Evolutionary conservation across 1,140 invertebrate genomes (phyloP), one percentile per base, ranked within the genome.

Genomic region (Drosophila guanche): DNA sequence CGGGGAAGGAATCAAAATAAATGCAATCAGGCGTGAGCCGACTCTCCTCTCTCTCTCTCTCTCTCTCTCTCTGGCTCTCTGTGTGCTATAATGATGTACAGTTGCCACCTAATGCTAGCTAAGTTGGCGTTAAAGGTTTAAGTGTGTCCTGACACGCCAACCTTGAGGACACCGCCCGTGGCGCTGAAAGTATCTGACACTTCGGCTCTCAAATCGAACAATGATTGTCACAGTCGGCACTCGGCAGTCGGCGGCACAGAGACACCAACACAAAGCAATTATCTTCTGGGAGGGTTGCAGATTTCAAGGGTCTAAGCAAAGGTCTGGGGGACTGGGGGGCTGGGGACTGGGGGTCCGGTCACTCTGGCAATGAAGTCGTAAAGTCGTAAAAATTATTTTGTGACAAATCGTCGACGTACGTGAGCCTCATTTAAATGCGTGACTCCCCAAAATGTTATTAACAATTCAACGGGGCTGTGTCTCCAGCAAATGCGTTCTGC

Each of bases 361-460:
- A 88, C 70, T 83, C 16, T 10, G 70, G 48, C 74, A 71, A 78
- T 88, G 75, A 73, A 88, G 84, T 89, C 84, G 85, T 90, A 83
- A 90, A 90, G 89, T 90, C 90, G 85, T 91, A 91, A 91, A 91
- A 90, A 91, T 91, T 91, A 91, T 91, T 91, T 90, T 90, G 90
- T 91, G 90, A 91, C 90, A 91, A 91, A 91, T 91, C 83, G 90
- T 90, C 83, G 66, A 71, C 75, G 75, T 90, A 90, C 90, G 90
- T 91, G 90, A 78, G 79, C 59, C 83, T 80, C 89, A 91, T 90
- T 90, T 90, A 90, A 90, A 90, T 90, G 86, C 83, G 81, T 69
- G 70, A 74, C 55, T 72, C 70, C 79, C 33, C 76, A 53, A 86
- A 83, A 79, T 75, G 73, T 76, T 89, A 89, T 89, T 85, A 85